These are phyloP conservation scores for Crioceris asparagi DNA, from an alignment of 2,888 invertebrate genomes.

Conservation along the genomic window DNA sequence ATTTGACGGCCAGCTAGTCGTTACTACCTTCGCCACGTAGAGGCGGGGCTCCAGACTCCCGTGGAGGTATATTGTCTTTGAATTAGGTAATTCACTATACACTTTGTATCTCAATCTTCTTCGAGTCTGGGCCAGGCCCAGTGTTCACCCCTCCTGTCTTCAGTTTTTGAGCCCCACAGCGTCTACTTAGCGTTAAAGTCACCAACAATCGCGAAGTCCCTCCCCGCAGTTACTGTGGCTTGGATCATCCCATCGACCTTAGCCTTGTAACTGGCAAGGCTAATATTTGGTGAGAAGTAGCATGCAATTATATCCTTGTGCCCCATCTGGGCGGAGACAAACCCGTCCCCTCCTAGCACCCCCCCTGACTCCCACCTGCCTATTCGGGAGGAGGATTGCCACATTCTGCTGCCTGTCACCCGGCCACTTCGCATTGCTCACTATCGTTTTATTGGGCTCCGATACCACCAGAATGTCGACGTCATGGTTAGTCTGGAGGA, in stretches of 20 bases:
- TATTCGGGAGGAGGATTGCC: constrained; percentile 1
- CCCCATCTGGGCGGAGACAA: background rate
- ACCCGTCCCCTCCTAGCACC: background rate
- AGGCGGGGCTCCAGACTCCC: too few species aligned
- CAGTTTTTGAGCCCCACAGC: constrained; percentile 1
- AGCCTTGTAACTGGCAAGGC: background rate
- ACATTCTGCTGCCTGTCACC: constrained; percentile 1
- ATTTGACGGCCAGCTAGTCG: too few species aligned
- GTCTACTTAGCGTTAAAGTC: too few species aligned
- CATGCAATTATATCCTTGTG: background rate
- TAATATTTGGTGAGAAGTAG: background rate
- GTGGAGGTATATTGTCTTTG: too few species aligned
- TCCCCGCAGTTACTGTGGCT: background rate
- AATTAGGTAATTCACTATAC: too few species aligned
- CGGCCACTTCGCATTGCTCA: background rate
- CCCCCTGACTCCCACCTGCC: background rate
- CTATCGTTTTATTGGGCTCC: constrained; percentile 9
- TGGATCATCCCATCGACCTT: background rate
- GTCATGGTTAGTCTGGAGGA: constrained; percentile 8
- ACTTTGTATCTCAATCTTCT: too few species aligned
- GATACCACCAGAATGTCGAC: constrained; percentile 5
- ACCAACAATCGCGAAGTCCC: background rate
- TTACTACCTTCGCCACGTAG: too few species aligned
- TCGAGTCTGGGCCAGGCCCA: background rate
- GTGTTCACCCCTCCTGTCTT: background rate